A percentile compares a stretch with the other conserved stretches of the same genome.
These are phyloP conservation scores for Coryphaenoides rupestris DNA, from an alignment of 2,113 vertebrate genomes.

Conservation along the genomic window DNA sequence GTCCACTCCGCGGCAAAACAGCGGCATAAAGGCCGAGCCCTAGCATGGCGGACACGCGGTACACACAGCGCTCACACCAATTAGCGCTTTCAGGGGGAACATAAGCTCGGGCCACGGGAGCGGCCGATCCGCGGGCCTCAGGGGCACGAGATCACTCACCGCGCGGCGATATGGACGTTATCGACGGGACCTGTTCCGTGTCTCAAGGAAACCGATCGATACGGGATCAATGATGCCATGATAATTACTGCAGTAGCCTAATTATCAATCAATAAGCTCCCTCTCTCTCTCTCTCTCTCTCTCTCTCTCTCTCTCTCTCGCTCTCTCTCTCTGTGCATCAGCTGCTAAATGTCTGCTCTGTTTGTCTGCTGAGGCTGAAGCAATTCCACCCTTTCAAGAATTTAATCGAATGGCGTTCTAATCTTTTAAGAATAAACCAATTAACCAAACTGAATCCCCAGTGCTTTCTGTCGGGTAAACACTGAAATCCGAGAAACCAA, in stretches of 20 bases:
- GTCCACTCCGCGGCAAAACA: conserved; percentile 12
- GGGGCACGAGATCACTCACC: neutral
- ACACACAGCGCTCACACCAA: conserved; percentile 14
- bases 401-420: conserved; percentile 1
- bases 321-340: conserved; percentile 1
- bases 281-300: neutral
- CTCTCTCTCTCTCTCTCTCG: conserved; percentile 1
- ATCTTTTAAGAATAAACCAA: conserved; percentile 38
- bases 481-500: conserved; percentile 32
- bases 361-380: neutral
- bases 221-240: neutral
- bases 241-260: conserved; percentile 2
- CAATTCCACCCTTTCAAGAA: conserved; percentile 22
- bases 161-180: neutral
- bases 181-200: neutral
- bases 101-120: no score
- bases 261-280: conserved; percentile 12
- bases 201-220: conserved; percentile 12
- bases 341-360: neutral
- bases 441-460: conserved; percentile 35
- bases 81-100: conserved; percentile 1
- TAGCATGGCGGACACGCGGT: neutral
- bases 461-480: conserved; percentile 24
- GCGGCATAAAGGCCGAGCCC: no score
- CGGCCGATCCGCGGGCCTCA: no score